Evolutionary conservation across 2,888 invertebrate species (phyloP), one percentile per base, ranked within the genome.

Genomic region (Dryobotodes eremita): DNA sequence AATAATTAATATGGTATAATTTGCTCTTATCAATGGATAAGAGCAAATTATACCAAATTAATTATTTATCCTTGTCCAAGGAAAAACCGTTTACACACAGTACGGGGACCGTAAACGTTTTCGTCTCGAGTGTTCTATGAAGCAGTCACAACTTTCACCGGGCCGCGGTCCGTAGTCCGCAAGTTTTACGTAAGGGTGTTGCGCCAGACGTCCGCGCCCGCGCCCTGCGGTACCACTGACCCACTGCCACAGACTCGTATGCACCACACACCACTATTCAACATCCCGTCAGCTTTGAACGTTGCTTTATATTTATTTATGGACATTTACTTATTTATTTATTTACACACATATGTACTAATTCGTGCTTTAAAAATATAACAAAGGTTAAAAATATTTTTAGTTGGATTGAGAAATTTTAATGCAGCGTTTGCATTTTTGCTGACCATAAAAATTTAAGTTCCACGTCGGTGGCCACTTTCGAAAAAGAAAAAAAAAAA

Each of bases 191-290:
- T 95, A 96, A 96, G 95, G 95, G 95, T 93, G 95, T 96, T 96
- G 96, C 96, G 96, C 95, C 95, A 96, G 96, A 92, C 90, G 90
- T 90, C 91, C 88, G 92, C 93, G 93, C 91, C 92, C 90, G 93
- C 94, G 95, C 95, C 96, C 96, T 95, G 95, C 93, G 95, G 94
- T 94, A 95, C 95, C 94, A 95, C 94, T 96, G 96, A 96, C 96
- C 96, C 96, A 96, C 94, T 96, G 96, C 94, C 96, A 94, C 93
- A 93, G 92, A 93, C 90, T 92, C 91, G 86, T 87, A 87, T 90
- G 86, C 87, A 87, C 83, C 75, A 89, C 90, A 93, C 94, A 93
- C 93, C 94, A 93, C 94, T 90, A 90, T 90, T 89, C 91, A 78
- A 90, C 91, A 92, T 93, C 90, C 90, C 89, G 84, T 80, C 81